Evolutionary conservation across 1,140 invertebrate species (phyloP).

Genomic region (Neomicropteryx cornuta): DNA sequence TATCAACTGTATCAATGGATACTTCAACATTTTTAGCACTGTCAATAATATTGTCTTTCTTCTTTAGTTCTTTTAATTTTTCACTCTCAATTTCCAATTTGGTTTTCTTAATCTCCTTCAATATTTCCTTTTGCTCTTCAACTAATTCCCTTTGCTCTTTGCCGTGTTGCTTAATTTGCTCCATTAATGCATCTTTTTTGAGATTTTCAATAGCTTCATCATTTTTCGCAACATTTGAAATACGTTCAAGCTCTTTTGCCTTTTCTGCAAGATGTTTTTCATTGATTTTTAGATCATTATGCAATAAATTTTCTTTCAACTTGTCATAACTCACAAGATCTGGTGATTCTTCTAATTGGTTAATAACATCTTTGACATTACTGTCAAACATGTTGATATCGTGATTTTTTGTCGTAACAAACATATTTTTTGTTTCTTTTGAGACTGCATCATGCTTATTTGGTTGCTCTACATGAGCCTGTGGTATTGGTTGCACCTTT

Average conservation of each 20-base stretch:
- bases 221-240: conserved; percentile 2
- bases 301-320: conserved; percentile 12
- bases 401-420: too few relatives aligned
- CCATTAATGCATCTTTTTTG: conserved; percentile 38
- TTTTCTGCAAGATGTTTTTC: conserved; percentile 8
- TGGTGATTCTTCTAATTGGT: conserved; percentile 11
- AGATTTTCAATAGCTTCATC: conserved; percentile 20
- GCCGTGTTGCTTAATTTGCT: conserved; percentile 44
- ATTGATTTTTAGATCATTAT: conserved; percentile 11
- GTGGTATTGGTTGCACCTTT: conserved; percentile 4
- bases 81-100: conserved; percentile 33
- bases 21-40: conserved; percentile 32
- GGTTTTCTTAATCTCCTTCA: conserved; percentile 41
- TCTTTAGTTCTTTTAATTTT: conserved; percentile 14
- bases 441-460: conserved; percentile 9
- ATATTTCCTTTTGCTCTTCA: conserved; percentile 44
- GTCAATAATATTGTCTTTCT: conserved; percentile 25
- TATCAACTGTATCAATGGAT: conserved; percentile 35
- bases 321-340: conserved; percentile 12
- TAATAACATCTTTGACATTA: conserved; percentile 10
- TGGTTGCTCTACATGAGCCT: conserved; percentile 6
- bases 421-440: too few relatives aligned
- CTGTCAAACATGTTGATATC: too few relatives aligned
- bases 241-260: too few relatives aligned
- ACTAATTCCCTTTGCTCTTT: conserved; percentile 44